Percentiles rank a stretch among this genome's conserved stretches.
Evolutionary conservation across 2,113 vertebrate species (phyloP).

Genomic region (Ahaetulla prasina): DNA sequence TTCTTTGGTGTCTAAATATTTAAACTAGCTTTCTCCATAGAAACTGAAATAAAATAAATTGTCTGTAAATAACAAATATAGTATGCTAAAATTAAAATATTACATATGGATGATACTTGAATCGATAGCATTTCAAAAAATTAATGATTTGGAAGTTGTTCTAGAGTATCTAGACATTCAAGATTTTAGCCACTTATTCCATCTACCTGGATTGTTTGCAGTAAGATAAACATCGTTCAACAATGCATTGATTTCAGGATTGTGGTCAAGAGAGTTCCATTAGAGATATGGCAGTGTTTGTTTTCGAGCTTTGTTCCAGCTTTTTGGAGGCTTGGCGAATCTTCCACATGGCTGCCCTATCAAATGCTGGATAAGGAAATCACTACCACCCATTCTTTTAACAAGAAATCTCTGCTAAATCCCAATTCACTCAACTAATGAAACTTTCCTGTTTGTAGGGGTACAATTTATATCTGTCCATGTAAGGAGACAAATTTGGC

Average conservation of each 20-base stretch:
- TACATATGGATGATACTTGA: not conserved
- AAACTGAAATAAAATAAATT: not conserved
- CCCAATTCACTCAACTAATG: not conserved
- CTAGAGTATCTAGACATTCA: not conserved
- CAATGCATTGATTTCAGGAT: not conserved
- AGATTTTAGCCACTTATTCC: not conserved
- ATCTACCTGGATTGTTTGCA: not conserved
- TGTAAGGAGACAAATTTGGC: not conserved
- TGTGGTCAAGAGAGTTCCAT: not conserved
- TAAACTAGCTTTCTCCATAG: not conserved
- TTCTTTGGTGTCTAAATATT: not conserved
- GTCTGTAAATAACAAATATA: not conserved
- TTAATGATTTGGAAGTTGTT: not conserved
- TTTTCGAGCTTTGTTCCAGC: not conserved
- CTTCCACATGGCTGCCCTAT: not conserved
- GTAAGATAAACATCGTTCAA: not conserved
- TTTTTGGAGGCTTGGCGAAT: not conserved
- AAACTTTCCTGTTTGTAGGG: not conserved
- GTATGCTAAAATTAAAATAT: not conserved
- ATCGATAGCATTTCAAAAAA: not conserved
- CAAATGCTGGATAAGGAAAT: not conserved
- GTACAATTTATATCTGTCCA: not conserved
- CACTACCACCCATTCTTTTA: not conserved
- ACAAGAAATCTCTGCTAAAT: not conserved
- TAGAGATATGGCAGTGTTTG: no score